Evolutionary conservation across 2,113 vertebrate species (phyloP), one percentile per base, ranked within the genome.

Genomic region (Salvelinus sp.): DNA sequence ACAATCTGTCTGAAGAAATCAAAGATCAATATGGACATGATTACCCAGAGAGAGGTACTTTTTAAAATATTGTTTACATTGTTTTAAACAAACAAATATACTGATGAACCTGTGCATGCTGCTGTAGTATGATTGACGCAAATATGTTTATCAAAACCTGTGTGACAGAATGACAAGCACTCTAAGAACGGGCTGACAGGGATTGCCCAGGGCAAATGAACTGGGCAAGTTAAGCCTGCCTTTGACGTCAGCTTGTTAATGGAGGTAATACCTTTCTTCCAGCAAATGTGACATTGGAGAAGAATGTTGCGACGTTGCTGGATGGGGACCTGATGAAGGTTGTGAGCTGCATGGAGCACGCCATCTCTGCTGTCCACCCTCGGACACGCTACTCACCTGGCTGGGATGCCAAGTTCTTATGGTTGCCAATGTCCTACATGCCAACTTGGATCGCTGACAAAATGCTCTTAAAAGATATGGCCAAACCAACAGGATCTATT

Each of bases 281-380:
- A 84, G 81, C 79, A 68, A 68, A 74, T 44, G 33, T 6, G 6
- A 30, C 33, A 30, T 16, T 78, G 73, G 84, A 88, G 73, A 75
- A 89, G 71, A 83, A 30, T 79, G 1, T 91, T 65, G 70, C 69
- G 2, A 76, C 71, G 23, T 67, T 78, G 20, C 79, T 76, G 13
- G 94, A 94, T 20, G 0, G 72, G 69, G 93, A 95, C 72, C 83
- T 95, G 76, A 94, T 92, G 33, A 79, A 87, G 66, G 95, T 94
- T 23, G 90, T 95, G 30, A 82, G 85, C 69, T 94, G 94, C 62
- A 95, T 95, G 94, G 93, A 94, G 25, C 94, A 95, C 0, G 94
- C 93, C 1, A 70, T 95, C 76, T 93, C 93, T 20, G 94, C 93
- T 4, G 79, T 88, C 38, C 78, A 92, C 75, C 94, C 95, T 12